phyloP scores from a whole-genome alignment of 2,797 vertebrate genomes.

The Hydrolagus colliei region DNA sequence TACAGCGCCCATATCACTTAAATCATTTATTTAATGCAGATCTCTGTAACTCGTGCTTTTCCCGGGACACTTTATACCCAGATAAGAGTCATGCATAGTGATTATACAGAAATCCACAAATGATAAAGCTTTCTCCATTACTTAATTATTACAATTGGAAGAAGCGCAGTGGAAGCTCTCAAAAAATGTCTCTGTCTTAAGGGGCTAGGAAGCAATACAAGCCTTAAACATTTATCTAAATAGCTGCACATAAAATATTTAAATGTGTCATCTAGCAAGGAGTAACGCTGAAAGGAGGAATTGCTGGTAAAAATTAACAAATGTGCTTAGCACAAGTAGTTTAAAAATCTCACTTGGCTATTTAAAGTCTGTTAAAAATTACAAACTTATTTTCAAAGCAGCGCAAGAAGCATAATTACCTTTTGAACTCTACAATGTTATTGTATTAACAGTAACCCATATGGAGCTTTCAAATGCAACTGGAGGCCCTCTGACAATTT shows the following conservation, averaged over 20 bases:
- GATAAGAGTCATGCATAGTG: slow-evolving; percentile 4
- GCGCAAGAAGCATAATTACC: not conserved
- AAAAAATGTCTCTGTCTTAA: not conserved
- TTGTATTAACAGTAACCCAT: not conserved
- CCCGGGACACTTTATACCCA: not conserved
- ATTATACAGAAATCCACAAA: slow-evolving; percentile 14
- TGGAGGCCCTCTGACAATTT: slow-evolving; percentile 46
- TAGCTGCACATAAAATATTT: not conserved
- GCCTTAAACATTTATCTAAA: not conserved
- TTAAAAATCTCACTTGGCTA: not conserved
- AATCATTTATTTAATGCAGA: slow-evolving; percentile 4
- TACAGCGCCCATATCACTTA: not conserved
- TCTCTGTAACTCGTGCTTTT: not conserved
- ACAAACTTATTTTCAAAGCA: not conserved
- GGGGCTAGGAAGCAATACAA: not conserved
- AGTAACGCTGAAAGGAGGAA: not conserved
- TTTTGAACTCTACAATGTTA: not conserved
- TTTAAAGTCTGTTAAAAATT: not conserved
- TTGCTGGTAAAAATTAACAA: not conserved
- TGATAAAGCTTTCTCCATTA: slow-evolving; percentile 3
- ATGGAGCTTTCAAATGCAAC: not conserved
- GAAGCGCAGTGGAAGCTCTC: not conserved
- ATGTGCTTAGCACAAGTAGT: not conserved
- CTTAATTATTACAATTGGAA: not conserved
- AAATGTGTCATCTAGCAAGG: not conserved